phyloP scores from a whole-genome alignment of 2,113 vertebrate species.

The Amphiprion ocellaris region DNA sequence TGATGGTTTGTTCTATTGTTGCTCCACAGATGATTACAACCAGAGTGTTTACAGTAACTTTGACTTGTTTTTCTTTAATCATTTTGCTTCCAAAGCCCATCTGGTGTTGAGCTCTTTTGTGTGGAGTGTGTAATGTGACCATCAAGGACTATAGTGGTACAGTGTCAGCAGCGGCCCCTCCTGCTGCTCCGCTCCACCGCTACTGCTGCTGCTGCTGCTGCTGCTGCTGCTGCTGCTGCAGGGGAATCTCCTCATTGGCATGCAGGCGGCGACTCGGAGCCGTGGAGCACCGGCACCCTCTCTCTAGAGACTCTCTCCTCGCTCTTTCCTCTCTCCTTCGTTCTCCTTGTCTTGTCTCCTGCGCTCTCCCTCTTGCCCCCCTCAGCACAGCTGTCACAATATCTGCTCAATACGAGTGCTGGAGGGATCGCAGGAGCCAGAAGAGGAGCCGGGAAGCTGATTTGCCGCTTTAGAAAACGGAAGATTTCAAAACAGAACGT shows the following conservation, averaged over 20 bases:
- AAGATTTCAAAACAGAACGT: constrained; percentile 61
- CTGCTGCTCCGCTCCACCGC: constrained; percentile 61
- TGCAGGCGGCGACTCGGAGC: constrained; percentile 78
- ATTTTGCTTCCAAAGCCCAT: constrained; percentile 22
- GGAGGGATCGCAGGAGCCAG: constrained; percentile 33
- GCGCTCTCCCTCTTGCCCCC: constrained; percentile 39
- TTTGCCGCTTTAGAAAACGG: constrained; percentile 56
- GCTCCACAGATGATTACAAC: constrained; percentile 2
- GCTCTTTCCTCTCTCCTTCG: constrained; percentile 68
- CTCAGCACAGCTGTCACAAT: constrained; percentile 77
- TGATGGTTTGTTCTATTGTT: not conserved
- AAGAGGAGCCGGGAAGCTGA: constrained; percentile 50
- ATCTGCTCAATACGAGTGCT: constrained; percentile 59
- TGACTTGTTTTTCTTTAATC: constrained; percentile 4
- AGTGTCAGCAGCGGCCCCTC: constrained; percentile 66
- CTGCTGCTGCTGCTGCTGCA: constrained; percentile 70
- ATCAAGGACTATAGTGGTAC: constrained; percentile 64
- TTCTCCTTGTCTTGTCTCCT: constrained; percentile 72
- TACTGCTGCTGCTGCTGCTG: constrained; percentile 71
- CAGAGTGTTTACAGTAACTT: constrained; percentile 28
- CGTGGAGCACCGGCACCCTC: constrained; percentile 77
- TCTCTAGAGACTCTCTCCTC: constrained; percentile 77
- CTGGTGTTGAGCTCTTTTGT: constrained; percentile 51
- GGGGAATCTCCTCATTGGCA: constrained; percentile 86
- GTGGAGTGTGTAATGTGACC: constrained; percentile 49